A percentile compares a stretch with the other conserved stretches of the same genome.
These are phyloP conservation scores for Apistogramma diplotaenia DNA, from an alignment of 2,113 vertebrate species.

Conservation along the genomic window DNA sequence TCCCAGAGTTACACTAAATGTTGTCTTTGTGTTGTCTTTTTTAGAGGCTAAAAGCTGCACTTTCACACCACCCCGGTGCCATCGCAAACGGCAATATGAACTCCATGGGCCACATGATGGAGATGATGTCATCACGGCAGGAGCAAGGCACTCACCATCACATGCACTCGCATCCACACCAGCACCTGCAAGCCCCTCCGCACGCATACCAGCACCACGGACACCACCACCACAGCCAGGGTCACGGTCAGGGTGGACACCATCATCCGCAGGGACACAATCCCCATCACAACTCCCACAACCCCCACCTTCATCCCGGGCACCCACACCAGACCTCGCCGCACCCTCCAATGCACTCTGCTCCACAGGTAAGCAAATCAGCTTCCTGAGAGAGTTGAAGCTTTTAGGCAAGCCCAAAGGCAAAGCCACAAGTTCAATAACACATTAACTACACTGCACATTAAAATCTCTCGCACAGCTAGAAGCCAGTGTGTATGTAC, in stretches of 20 bases:
- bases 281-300: conserved; percentile 91
- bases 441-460: conserved; percentile 39
- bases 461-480: conserved; percentile 33
- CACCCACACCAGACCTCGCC: conserved; percentile 94
- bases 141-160: conserved; percentile 88
- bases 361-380: conserved; percentile 84
- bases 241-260: conserved; percentile 81
- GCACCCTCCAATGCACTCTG: conserved; percentile 88
- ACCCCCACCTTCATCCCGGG: conserved; percentile 89
- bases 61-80: conserved; percentile 93
- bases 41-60: conserved; percentile 92
- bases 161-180: conserved; percentile 94
- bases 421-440: conserved; percentile 50
- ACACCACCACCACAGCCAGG: conserved; percentile 85
- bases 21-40: conserved; percentile 53
- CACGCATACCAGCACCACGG: conserved; percentile 86
- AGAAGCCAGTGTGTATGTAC: not conserved
- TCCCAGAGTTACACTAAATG: not conserved
- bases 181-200: conserved; percentile 92
- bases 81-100: conserved; percentile 97
- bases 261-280: conserved; percentile 94
- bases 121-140: conserved; percentile 97
- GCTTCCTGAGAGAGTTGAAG: not conserved
- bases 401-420: conserved; percentile 18
- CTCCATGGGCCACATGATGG: conserved; percentile 99